A percentile compares a stretch with the other conserved stretches of the same genome.
Evolutionary conservation across 1,140 invertebrate species (phyloP).

Genomic region (Drosophila kurseongensis): DNA sequence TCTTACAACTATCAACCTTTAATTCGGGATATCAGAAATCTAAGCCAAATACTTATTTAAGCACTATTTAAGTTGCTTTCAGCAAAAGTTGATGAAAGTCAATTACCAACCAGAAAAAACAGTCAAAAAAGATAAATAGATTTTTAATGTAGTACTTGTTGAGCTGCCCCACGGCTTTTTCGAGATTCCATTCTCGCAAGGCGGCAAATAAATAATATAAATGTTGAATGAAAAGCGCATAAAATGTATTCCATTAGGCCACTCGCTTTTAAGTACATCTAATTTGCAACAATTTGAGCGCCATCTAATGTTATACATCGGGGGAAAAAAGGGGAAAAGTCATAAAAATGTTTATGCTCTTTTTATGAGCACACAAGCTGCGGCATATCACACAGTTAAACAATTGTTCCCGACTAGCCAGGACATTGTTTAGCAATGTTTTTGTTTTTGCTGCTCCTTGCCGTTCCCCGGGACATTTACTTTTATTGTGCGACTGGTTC

Average conservation of each 20-base stretch:
- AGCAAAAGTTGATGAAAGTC: conserved; percentile 33
- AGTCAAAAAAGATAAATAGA: conserved; percentile 27
- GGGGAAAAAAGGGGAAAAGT: conserved; percentile 49
- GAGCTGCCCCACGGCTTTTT: conserved; percentile 12
- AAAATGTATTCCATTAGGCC: conserved; percentile 55
- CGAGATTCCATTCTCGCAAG: not conserved
- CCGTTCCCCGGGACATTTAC: conserved; percentile 46
- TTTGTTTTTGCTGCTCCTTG: conserved; percentile 8
- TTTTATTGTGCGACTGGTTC: conserved; percentile 63
- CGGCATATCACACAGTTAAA: conserved; percentile 64
- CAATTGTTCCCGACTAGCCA: conserved; percentile 53
- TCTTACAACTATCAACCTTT: conserved; percentile 12
- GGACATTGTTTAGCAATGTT: conserved; percentile 30
- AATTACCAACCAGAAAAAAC: conserved; percentile 14
- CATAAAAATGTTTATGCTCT: conserved; percentile 61
- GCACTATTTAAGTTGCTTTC: not conserved
- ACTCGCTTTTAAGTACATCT: conserved; percentile 50
- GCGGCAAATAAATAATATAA: conserved; percentile 30
- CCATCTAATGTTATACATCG: conserved; percentile 27
- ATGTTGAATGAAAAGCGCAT: conserved; percentile 35
- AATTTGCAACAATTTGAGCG: conserved; percentile 62
- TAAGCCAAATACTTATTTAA: conserved; percentile 30
- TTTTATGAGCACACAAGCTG: conserved; percentile 64
- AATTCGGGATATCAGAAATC: conserved; percentile 10
- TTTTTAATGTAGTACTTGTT: conserved; percentile 36